Evolutionary conservation across 1,140 invertebrate genomes (phyloP), one percentile per base, ranked within the genome.

Genomic region (Leptinotarsa texana): DNA sequence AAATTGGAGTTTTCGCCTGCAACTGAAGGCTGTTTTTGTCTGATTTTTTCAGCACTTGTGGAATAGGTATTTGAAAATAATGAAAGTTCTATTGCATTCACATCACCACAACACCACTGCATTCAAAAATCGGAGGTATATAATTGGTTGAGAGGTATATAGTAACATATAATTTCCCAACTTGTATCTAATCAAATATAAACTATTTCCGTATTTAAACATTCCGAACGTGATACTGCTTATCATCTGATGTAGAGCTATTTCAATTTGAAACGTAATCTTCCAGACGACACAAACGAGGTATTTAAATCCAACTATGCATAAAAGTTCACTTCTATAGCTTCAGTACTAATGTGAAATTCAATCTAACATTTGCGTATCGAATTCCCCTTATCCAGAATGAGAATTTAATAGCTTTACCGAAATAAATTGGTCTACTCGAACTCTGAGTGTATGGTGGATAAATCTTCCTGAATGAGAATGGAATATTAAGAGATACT

Each of bases 261-360:
- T 15, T 24, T 24, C 63, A 66, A 66, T 66, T 66, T 33, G 63
- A 18, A 66, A 66, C 63, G 15, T 66, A 21, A 66, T 66, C 63
- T 66, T 15, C 51, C 3, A 66, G 63, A 22, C 21, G 63, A 66
- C 63, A 66, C 22, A 24, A 66, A 66, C 63, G 63, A 66, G 63
- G 27, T 66, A 66, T 66, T 33, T 13, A 66, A 66, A 21, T 33
- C 1, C 22, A 66, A 66, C n/a, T 66, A 66, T 66, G 63, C 63
- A 66, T 24, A 66, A 66, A 66, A 66, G 63, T 33, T 22, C 63
- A 66, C 63, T 57, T 57, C 27, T 69, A 69, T 48, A 18, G 68
- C 18, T 49, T 27, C 68, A 48, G 21, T 21, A 24, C 68, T 69
- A 51, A 47, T 22, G 68, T 18, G 68, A 69, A 69, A 69, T 51